phyloP scores from a whole-genome alignment of 2,113 vertebrate species.

The Lepisosteus osseus region DNA sequence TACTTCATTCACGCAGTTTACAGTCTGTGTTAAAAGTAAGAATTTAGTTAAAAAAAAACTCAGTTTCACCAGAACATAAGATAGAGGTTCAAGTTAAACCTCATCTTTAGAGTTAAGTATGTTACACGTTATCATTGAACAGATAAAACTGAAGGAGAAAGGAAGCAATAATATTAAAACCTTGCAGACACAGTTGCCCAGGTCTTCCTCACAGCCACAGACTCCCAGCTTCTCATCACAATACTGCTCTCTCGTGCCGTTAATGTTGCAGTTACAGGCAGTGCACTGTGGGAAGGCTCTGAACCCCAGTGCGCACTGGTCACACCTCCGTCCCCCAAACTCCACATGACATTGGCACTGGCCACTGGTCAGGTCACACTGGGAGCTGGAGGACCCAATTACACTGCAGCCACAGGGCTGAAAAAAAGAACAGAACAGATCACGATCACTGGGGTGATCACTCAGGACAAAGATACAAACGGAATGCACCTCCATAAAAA shows the following conservation, averaged over 20 bases:
- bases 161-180: slow-evolving; percentile 48
- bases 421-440: neutral
- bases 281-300: slow-evolving; percentile 79
- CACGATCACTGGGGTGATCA: no score
- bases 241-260: slow-evolving; percentile 64
- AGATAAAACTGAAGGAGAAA: neutral
- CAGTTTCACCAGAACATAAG: neutral
- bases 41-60: no score
- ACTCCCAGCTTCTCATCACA: slow-evolving; percentile 66
- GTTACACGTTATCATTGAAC: no score
- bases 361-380: slow-evolving; percentile 70
- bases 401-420: slow-evolving; percentile 80
- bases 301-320: slow-evolving; percentile 74
- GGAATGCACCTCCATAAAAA: no score
- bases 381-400: slow-evolving; percentile 60
- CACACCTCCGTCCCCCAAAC: slow-evolving; percentile 71
- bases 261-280: slow-evolving; percentile 76
- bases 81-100: no score
- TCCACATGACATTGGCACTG: slow-evolving; percentile 71
- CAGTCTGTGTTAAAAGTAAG: no score
- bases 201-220: slow-evolving; percentile 71
- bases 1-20: no score
- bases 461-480: no score
- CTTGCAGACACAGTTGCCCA: slow-evolving; percentile 84
- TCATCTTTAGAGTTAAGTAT: no score